Evolutionary conservation across 2,888 invertebrate species (phyloP), one percentile per base, ranked within the genome.

Genomic region (Hofmannophila pseudospretella): DNA sequence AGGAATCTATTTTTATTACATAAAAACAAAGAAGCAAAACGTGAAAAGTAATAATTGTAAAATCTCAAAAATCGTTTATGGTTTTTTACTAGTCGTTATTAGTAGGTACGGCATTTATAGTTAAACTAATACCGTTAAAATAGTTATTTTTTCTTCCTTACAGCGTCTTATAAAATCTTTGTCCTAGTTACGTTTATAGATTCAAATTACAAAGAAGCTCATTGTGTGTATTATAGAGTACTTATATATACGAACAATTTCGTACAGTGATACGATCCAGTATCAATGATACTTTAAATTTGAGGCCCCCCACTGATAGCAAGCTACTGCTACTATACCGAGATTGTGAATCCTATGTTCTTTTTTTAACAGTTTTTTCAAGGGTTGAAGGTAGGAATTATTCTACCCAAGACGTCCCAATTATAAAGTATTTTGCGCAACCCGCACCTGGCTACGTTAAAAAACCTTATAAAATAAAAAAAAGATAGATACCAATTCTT

Each of bases 361-460:
- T 29, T 41, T 32, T 50, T 49, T 52, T 52, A 42, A 45, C 30
- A 47, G 46, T 47, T 23, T 33, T 47, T 42, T 51, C 43, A 65
- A 60, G 63, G 64, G 61, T 68, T 50, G 46, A 41, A 38, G 30
- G 25, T 40, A n/a, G n/a, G n/a, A n/a, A n/a, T n/a, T n/a, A 43
- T 33, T 56, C 47, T 40, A 38, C 46, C 32, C 32, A 58, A 60
- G 61, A 68, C 60, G 49, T 68, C 56, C 27, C 27, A 81, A 82
- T 84, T 82, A 78, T 71, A 77, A 63, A 59, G 64, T 60, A 76
- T 80, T 81, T 65, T 54, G 48, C 42, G 46, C 61, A 64, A 47
- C 48, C 36, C 45, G 60, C 82, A 82, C 71, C 80, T 78, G 84
- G 79, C 47, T 52, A 47, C 44, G 49, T 52, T 49, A 59, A 60